Evolutionary conservation across 2,113 vertebrate genomes (phyloP).

Genomic region (Sceloporus tristichus): DNA sequence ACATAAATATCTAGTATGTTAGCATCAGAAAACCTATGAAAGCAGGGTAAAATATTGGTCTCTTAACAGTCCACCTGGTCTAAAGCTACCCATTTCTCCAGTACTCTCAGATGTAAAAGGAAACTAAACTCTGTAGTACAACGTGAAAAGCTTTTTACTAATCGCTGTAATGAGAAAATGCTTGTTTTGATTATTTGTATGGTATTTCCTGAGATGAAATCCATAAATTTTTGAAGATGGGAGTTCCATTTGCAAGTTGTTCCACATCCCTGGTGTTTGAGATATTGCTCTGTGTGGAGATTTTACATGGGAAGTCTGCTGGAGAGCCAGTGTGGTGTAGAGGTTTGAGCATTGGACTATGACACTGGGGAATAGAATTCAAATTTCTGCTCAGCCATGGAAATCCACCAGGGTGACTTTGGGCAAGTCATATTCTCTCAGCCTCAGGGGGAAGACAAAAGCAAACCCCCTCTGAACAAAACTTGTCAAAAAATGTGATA

Average conservation of each 20-base stretch:
- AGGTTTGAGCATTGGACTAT: too few species aligned
- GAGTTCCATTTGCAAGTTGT: neutral
- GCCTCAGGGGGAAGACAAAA: too few species aligned
- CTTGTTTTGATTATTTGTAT: neutral
- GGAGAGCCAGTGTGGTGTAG: too few species aligned
- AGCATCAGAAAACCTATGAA: neutral
- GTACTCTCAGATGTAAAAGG: neutral
- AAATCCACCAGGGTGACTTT: too few species aligned
- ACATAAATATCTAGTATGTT: neutral
- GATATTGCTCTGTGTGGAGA: too few species aligned
- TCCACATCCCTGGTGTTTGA: neutral
- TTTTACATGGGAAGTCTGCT: too few species aligned
- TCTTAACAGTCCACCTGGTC: neutral
- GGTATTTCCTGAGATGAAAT: neutral
- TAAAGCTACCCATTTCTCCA: neutral
- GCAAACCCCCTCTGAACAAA: too few species aligned
- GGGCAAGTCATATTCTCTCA: too few species aligned
- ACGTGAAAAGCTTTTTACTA: neutral
- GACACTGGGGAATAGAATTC: too few species aligned
- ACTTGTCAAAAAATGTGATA: too few species aligned
- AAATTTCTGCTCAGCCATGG: too few species aligned
- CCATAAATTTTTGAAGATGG: neutral
- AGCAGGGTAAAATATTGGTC: neutral
- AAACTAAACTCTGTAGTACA: neutral
- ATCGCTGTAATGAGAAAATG: neutral